Conservation (phyloP, 2,888 invertebrate genomes). For the Coleophora deauratella region DNA sequence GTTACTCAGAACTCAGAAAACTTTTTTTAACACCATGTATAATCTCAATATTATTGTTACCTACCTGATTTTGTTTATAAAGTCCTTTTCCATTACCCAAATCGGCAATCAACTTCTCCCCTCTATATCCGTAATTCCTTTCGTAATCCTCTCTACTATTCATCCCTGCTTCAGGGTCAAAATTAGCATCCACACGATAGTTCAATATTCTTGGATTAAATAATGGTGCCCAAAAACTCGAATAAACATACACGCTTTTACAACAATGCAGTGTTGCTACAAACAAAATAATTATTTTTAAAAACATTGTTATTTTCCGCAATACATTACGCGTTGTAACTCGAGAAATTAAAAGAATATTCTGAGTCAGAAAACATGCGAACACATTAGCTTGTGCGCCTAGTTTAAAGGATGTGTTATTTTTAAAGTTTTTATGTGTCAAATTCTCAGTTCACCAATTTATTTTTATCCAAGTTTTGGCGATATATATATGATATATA, state of each 20-base stretch:
- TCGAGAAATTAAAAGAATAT: conserved; percentile 15
- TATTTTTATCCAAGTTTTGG: too few relatives aligned
- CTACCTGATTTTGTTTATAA: conserved; percentile 23
- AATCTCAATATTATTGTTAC: too few relatives aligned
- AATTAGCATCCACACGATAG: conserved; percentile 45
- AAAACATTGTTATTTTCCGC: conserved; percentile 16
- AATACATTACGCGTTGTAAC: conserved; percentile 6
- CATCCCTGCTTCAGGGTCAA: conserved; percentile 37
- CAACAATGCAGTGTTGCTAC: conserved; percentile 20
- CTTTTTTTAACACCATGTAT: too few relatives aligned
- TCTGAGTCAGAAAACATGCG: conserved; percentile 19
- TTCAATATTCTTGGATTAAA: conserved; percentile 45
- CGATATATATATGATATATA: too few relatives aligned
- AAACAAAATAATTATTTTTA: conserved; percentile 21
- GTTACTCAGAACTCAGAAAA: too few relatives aligned
- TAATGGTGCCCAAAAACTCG: conserved; percentile 60
- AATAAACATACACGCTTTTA: conserved; percentile 33
- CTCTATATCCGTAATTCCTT: conserved; percentile 38
- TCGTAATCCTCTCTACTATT: conserved; percentile 31
- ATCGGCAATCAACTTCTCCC: conserved; percentile 42
- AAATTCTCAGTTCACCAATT: too few relatives aligned
- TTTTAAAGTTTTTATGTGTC: too few relatives aligned
- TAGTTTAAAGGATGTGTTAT: background rate
- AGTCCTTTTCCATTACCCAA: conserved; percentile 47
- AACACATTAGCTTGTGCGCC: too few relatives aligned